Evolutionary conservation across 1,140 invertebrate species (phyloP).

Genomic region (Megalonaias nervosa): DNA sequence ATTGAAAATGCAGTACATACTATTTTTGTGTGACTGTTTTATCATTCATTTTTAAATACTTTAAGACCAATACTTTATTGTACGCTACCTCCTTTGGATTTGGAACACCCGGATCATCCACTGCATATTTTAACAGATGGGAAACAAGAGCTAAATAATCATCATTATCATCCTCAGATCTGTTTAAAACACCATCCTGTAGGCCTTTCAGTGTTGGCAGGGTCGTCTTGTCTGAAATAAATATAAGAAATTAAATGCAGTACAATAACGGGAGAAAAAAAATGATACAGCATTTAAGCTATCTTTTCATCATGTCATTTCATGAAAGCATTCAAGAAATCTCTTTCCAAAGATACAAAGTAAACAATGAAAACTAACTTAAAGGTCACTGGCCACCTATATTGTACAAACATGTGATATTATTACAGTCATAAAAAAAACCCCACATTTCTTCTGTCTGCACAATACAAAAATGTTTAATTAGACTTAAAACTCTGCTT

Average conservation of each 20-base stretch:
- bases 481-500: no score
- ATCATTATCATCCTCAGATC: constrained; percentile 63
- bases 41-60: constrained; percentile 6
- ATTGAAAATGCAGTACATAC: no score
- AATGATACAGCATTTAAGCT: neutral
- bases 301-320: neutral
- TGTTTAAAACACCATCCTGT: constrained; percentile 86
- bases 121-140: constrained; percentile 91
- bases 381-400: no score
- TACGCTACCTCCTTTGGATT: constrained; percentile 74
- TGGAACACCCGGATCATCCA: constrained; percentile 94
- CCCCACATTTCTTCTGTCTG: no score
- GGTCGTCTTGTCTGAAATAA: constrained; percentile 78
- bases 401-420: no score
- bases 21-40: neutral
- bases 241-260: constrained; percentile 38
- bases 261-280: neutral
- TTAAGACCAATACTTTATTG: neutral
- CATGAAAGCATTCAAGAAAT: neutral
- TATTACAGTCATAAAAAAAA: no score
- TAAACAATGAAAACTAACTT: no score
- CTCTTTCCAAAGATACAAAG: no score
- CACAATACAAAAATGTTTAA: no score
- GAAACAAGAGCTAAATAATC: constrained; percentile 84
- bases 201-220: constrained; percentile 88